Evolutionary conservation across 2,797 vertebrate species (phyloP), one percentile per base, ranked within the genome.

Genomic region (Halcyon smyrnensis): DNA sequence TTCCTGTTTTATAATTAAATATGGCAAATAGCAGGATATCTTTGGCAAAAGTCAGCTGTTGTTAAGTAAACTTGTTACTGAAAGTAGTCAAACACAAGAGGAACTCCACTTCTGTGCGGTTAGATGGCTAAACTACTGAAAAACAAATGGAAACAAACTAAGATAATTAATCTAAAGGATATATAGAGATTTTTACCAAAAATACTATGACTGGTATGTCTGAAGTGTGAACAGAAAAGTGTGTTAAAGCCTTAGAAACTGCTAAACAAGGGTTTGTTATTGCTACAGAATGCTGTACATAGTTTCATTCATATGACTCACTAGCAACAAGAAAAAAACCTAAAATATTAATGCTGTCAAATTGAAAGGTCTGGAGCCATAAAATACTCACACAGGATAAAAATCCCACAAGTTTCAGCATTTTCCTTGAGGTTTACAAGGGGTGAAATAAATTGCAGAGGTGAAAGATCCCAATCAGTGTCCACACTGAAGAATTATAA

Each of bases 341-440:
- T 70, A 15, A 39, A 56, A 51, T 60, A 24, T 43, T 43, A 27
- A 34, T 60, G 27, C 9, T 50, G 23, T 59, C 11, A 25, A 14
- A 18, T 12, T 64, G 69, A 37, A 27, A 76, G 3, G 10, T 30
- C 53, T 75, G 30, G 3, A 37, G n/a, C 11, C 9, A 18, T 51
- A n/a, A 67, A 75, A 57, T 18, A 15, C 10, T 16, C 6, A 1
- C 15, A 23, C 11, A 69, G 7, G 28, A 83, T 82, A 62, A 50
- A 3, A 23, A 27, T 77, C 10, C 4, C 4, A 25, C 5, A 34
- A 27, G 3, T 34, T 6, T 74, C 0, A 0, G 4, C 11, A 43
- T 69, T 75, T 83, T 84, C 11, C 25, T 65, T 0, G 1, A 32
- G 15, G 18, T 80, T 90, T 68, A 54, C 20, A 37, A 56, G 11